Base-by-base conservation (phyloP, 2,888 invertebrate species). In the Molorchus minor region DNA sequence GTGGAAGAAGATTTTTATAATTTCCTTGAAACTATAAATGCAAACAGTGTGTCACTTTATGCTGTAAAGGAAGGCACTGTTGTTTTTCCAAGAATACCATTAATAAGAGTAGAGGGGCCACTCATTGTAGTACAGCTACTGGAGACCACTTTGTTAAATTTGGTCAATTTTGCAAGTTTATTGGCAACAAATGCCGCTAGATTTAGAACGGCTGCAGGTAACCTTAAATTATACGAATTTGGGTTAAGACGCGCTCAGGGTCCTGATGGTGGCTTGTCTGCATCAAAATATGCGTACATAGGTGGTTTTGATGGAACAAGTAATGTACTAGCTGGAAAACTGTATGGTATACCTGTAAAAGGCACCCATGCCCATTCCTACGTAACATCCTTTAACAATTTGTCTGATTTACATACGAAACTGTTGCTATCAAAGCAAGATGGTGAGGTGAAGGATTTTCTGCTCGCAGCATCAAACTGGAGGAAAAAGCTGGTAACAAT, bases 361-460 rank as follows among this genome's bases (percentile, higher is more conserved):
- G 98, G 98, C 36, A 99, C 98, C 30, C 98, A 98, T 82, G 98
- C 98, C 46, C 98, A 99, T 82, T 93, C 98, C 17, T 99, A 95
- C 79, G 93, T 99, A 71, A 96, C 94, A 62, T 96, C 97, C 4
- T 99, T 94, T 80, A 89, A 85, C 7, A 84, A 84, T 61, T 79
- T 86, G 49, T 80, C 81, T n/a, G 88, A 88, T 74, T 77, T 88
- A 2, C 82, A 82, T 64, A 82, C 75, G 13, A 83, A 69, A 77
- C 74, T 67, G 21, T 59, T 82, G 52, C 56, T 60, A 40, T 76
- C 78, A 13, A 74, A 75, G 54, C 61, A 71, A 21, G 75, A 72
- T 2, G 64, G 62, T 1, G 68, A 72, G 20, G 79, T 84, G 63
- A 82, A 82, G 71, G 87, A 93, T 80, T 81, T 93, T 68, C 79